Conservation (phyloP, 2,113 vertebrate species). For the Myiopsitta monachus region DNA sequence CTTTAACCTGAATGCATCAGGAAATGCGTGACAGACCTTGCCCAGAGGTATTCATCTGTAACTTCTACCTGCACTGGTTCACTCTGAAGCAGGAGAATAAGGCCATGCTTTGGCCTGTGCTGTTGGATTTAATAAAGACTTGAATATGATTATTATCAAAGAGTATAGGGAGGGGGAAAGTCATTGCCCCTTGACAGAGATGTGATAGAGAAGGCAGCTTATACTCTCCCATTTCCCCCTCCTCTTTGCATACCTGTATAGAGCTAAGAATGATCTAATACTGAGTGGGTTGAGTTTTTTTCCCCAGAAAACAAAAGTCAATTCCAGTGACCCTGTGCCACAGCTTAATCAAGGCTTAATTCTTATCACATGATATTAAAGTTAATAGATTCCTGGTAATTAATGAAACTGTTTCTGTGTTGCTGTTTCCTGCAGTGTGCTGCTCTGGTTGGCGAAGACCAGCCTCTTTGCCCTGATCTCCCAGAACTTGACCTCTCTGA, state of each 20-base stretch:
- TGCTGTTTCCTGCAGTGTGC: constrained; percentile 84
- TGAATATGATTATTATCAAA: not conserved
- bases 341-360: constrained; percentile 62
- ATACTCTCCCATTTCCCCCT: not conserved
- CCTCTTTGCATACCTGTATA: not conserved
- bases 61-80: constrained; percentile 22
- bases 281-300: not conserved
- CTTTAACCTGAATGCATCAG: constrained; percentile 57
- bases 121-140: constrained; percentile 11
- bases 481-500: constrained; percentile 99
- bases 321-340: constrained; percentile 35
- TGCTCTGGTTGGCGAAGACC: constrained; percentile 99
- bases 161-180: not conserved
- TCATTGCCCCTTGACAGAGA: not conserved
- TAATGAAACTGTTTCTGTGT: constrained; percentile 46
- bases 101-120: constrained; percentile 1
- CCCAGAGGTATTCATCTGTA: constrained; percentile 63
- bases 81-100: constrained; percentile 1
- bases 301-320: not conserved
- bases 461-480: constrained; percentile 98
- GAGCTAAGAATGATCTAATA: not conserved
- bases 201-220: not conserved
- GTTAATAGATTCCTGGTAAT: constrained; percentile 66
- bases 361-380: constrained; percentile 60
- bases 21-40: constrained; percentile 47